Percentiles rank a stretch among this genome's conserved stretches.
Evolutionary conservation across 2,797 vertebrate genomes (phyloP).

Genomic region (Onychomys arenicola): DNA sequence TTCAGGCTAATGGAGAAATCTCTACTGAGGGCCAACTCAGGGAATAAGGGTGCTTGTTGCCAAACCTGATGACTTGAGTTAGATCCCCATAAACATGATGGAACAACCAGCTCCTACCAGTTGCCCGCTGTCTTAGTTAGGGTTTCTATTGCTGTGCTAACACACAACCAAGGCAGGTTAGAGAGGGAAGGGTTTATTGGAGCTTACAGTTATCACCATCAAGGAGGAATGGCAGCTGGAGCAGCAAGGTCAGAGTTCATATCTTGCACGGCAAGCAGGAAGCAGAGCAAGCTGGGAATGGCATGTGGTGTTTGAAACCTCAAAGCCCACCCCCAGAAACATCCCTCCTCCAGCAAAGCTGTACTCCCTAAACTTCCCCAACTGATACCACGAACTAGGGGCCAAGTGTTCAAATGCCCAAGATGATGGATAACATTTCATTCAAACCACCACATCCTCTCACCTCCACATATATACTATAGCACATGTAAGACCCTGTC

Average conservation of each 20-base stretch:
- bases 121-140: not conserved
- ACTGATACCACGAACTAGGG: not conserved
- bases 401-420: not conserved
- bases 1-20: not conserved
- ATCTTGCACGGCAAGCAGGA: not conserved
- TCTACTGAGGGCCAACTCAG: not conserved
- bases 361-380: not conserved
- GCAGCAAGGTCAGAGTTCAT: not conserved
- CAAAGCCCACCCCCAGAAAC: not conserved
- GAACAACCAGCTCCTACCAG: not conserved
- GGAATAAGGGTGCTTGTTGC: not conserved
- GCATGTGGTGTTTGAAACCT: not conserved
- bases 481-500: not conserved
- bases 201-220: not conserved
- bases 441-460: not conserved
- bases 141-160: not conserved
- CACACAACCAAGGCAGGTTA: not conserved
- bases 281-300: not conserved
- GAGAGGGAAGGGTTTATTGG: not conserved
- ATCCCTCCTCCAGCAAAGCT: not conserved
- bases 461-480: not conserved
- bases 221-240: not conserved
- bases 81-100: not conserved
- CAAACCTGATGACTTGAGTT: not conserved
- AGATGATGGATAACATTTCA: not conserved